Percentiles rank a stretch among this genome's conserved stretches.
These are phyloP conservation scores for Steinernema feltiae DNA, from an alignment of 1,140 invertebrate genomes.

Conservation along the genomic window DNA sequence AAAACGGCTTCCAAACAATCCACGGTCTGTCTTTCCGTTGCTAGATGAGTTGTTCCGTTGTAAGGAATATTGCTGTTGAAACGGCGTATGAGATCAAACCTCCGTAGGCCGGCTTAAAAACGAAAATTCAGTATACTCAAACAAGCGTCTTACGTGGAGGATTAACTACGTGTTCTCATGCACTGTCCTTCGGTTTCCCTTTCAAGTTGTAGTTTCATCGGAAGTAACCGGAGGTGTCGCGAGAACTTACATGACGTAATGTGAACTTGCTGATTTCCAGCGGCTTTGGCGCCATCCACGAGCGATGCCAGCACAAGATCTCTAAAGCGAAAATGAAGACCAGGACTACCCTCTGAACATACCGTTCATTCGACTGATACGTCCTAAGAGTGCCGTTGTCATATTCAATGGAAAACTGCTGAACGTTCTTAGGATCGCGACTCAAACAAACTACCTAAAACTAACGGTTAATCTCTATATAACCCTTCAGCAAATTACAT, in stretches of 20 bases:
- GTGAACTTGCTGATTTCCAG: constrained; percentile 93
- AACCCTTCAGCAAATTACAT: constrained; percentile 63
- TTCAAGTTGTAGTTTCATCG: constrained; percentile 77
- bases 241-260: constrained; percentile 72
- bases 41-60: constrained; percentile 87
- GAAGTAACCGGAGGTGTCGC: constrained; percentile 77
- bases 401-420: constrained; percentile 88
- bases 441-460: constrained; percentile 74
- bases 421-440: constrained; percentile 79
- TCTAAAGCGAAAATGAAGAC: constrained; percentile 61
- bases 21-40: constrained; percentile 87
- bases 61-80: constrained; percentile 98
- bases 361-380: constrained; percentile 79
- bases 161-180: constrained; percentile 65
- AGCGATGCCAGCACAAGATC: constrained; percentile 89
- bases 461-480: constrained; percentile 27
- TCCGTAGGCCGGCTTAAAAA: constrained; percentile 70
- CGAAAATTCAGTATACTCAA: too few relatives aligned
- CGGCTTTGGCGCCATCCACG: constrained; percentile 86
- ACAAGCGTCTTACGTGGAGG: constrained; percentile 65
- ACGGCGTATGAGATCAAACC: constrained; percentile 68
- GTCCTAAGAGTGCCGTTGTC: constrained; percentile 77
- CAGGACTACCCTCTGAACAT: neutral
- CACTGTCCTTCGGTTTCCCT: constrained; percentile 86
- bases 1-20: constrained; percentile 72